Evolutionary conservation across 2,113 vertebrate genomes (phyloP), one percentile per base, ranked within the genome.

Genomic region (Stegastes partitus): DNA sequence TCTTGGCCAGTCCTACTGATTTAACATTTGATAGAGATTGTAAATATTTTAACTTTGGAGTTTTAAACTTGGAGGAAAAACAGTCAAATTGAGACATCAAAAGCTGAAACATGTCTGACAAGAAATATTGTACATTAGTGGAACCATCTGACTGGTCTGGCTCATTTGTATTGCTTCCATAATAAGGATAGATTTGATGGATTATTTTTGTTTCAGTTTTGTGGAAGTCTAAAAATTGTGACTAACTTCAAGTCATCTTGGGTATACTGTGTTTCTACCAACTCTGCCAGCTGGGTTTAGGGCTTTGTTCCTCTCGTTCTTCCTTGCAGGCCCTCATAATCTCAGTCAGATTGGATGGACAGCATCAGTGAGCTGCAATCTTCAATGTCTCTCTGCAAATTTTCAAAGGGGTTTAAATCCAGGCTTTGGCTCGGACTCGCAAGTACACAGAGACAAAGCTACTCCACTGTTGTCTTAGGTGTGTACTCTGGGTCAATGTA

Each of bases 351-450:
- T 49, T 78, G 56, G 69, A 78, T 65, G 47, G 79, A 66, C 72
- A 81, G 70, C 66, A 82, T 64, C 64, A 80, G 47, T 77, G 61
- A 88, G 79, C 79, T 56, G 23, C 58, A 82, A 68, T 81, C 53
- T 81, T 55, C 34, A 63, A 12, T 28, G 34, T 72, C 61, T 76
- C 74, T 74, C 65, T 23, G 77, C 45, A 72, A 61, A 71, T 78
- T 78, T 78, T 78, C 79, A 81, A 85, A 81, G 68, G 26, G 53
- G 66, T 79, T 79, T 71, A 74, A 79, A 9, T 70, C 74, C 57
- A 56, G 42, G 72, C 71, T 79, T 84, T 64, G 59, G 12, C 65
- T 74, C 62, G 54, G 59, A 50, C 49, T 77, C 65, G 58, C 28
- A 61, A 77, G 66, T 58, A 67, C 59, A 83, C 39, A 78, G 59